Conservation (phyloP, 2,113 vertebrate species). For the Oncorhynchus tshawytscha region DNA sequence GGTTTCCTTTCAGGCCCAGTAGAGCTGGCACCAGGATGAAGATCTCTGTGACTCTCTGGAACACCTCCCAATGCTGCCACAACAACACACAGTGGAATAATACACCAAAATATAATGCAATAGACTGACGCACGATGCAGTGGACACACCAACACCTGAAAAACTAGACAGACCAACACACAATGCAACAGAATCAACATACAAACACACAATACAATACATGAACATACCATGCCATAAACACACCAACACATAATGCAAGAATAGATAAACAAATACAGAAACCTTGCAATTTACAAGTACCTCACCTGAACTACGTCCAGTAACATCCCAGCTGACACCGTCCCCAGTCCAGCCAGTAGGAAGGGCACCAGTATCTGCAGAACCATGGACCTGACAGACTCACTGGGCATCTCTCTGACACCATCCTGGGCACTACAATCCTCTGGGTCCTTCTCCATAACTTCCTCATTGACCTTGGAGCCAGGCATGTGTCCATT, state of each 20-base stretch:
- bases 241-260: constrained; percentile 76
- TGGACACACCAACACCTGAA: too few species aligned
- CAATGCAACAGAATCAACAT: constrained; percentile 77
- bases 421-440: not conserved
- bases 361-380: constrained; percentile 81
- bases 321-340: constrained; percentile 83
- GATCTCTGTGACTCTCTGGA: constrained; percentile 82
- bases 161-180: too few species aligned
- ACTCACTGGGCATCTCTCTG: constrained; percentile 43
- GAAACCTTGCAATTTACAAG: too few species aligned
- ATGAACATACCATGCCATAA: constrained; percentile 48
- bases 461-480: not conserved
- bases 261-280: too few species aligned
- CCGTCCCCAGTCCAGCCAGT: constrained; percentile 74
- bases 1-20: constrained; percentile 93
- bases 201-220: not conserved
- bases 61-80: constrained; percentile 87
- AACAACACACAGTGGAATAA: not conserved
- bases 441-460: constrained; percentile 13
- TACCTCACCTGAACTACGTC: constrained; percentile 76
- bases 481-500: constrained; percentile 34
- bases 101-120: not conserved
- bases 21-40: constrained; percentile 89
- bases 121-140: not conserved
- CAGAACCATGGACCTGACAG: constrained; percentile 66